Evolutionary conservation across 1,140 invertebrate genomes (phyloP).

Genomic region (Elymnias hypermnestra): DNA sequence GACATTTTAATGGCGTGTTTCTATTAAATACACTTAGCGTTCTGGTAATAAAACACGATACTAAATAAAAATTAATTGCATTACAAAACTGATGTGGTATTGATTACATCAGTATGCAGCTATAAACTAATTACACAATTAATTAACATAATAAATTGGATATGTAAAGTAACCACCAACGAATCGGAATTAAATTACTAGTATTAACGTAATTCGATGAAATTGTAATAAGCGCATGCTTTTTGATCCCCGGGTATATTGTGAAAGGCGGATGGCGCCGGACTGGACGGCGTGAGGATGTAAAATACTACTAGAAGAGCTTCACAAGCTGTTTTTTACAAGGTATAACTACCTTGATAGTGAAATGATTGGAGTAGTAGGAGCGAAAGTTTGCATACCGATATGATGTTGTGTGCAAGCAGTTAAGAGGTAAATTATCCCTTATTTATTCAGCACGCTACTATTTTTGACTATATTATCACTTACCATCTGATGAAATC

Average conservation of each 20-base stretch:
- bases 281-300: constrained; percentile 32
- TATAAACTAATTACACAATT: constrained; percentile 17
- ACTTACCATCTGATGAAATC: no score
- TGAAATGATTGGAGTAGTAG: no score
- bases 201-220: constrained; percentile 51
- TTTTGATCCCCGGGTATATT: constrained; percentile 59
- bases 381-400: no score
- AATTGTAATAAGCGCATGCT: constrained; percentile 51
- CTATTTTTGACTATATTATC: no score
- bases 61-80: constrained; percentile 24
- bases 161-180: constrained; percentile 33
- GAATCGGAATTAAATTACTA: constrained; percentile 47
- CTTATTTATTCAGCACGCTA: no score
- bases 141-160: constrained; percentile 41
- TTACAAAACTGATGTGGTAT: constrained; percentile 10
- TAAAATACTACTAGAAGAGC: constrained; percentile 26
- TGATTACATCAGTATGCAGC: constrained; percentile 15
- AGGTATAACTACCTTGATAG: no score
- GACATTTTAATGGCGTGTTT: no score
- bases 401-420: no score
- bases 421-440: no score
- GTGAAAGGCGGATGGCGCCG: constrained; percentile 41
- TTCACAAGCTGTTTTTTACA: background rate
- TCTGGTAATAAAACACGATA: no score
- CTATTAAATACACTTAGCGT: no score